Evolutionary conservation across 2,888 invertebrate species (phyloP).

Genomic region (Tetropium fuscum): DNA sequence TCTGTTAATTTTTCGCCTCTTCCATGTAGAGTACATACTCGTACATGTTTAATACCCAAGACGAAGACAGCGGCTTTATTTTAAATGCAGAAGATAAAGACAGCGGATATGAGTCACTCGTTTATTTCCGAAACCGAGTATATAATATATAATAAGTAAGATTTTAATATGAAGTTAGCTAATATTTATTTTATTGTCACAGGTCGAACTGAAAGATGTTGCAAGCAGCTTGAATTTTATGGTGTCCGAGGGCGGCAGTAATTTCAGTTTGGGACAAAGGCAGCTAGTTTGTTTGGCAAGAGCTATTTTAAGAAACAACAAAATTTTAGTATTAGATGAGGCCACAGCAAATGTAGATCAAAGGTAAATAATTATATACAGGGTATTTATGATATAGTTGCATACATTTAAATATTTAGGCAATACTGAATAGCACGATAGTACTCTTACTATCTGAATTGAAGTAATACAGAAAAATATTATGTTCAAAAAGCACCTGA

Average conservation of each 20-base stretch:
- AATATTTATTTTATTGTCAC: conserved; percentile 21
- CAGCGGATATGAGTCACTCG: too few species aligned
- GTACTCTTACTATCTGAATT: too few species aligned
- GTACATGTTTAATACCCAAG: too few species aligned
- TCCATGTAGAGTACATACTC: too few species aligned
- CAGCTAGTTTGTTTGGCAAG: conserved; percentile 89
- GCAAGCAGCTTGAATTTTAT: conserved; percentile 73
- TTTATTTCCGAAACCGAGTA: too few species aligned
- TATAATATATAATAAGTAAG: too few species aligned
- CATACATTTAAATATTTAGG: neutral
- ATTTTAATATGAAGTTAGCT: neutral
- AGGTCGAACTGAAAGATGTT: conserved; percentile 81
- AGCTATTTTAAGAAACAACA: conserved; percentile 83
- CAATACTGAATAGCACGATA: neutral
- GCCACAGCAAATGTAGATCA: conserved; percentile 93
- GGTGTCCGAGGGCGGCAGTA: conserved; percentile 82
- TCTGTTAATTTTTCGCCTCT: too few species aligned
- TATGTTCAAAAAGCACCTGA: too few species aligned
- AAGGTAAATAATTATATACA: conserved; percentile 69
- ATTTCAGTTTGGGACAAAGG: conserved; percentile 89
- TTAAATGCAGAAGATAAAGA: too few species aligned
- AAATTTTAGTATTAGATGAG: conserved; percentile 87
- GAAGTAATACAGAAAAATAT: too few species aligned
- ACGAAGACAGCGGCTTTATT: too few species aligned
- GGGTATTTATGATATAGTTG: neutral